Evolutionary conservation across 2,113 vertebrate species (phyloP), one percentile per base, ranked within the genome.

Genomic region (Menura novaehollandiae): DNA sequence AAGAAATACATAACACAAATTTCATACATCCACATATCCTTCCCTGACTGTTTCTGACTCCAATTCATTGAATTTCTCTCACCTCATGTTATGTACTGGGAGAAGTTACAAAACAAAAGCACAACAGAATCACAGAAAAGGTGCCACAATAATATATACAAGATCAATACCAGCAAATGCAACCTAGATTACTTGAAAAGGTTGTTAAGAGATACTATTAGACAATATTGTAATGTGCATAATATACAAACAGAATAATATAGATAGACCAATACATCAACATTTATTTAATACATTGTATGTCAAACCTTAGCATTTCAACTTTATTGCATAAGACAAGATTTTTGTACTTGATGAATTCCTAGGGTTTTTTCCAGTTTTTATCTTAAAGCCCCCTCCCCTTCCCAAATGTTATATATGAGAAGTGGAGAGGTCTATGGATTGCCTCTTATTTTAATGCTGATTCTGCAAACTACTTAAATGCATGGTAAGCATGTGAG

Each of bases 151-250:
- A 85, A 85, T 46, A 47, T 22, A 85, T 51, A 60, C 69, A 46
- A 81, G 49, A 85, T 92, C 87, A 73, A 91, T 91, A 88, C 32
- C 82, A 94, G 53, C 27, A 94, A 88, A 97, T 46, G 41, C n/a
- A 85, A 41, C 11, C 8, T 8, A 60, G 66, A 78, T 64, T 49
- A 76, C 58, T 60, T 85, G 69, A 87, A 92, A 91, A 59, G 43
- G 27, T 43, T 47, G 7, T 37, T 81, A 72, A 84, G 60, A 81
- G 37, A 60, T 32, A 52, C 52, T 37, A 30, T 73, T 56, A 81
- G 14, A 35, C 44, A 91, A 52, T 37, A 81, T 13, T 64, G 22
- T 59, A 67, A 77, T 33, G 9, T 49, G 28, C 28, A 15, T 32
- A 67, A 81, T 12, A 78, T 27, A 75, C 30, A 81, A 41, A 12